Conservation (phyloP, 2,888 invertebrate species). For the Epiblema foenella region DNA sequence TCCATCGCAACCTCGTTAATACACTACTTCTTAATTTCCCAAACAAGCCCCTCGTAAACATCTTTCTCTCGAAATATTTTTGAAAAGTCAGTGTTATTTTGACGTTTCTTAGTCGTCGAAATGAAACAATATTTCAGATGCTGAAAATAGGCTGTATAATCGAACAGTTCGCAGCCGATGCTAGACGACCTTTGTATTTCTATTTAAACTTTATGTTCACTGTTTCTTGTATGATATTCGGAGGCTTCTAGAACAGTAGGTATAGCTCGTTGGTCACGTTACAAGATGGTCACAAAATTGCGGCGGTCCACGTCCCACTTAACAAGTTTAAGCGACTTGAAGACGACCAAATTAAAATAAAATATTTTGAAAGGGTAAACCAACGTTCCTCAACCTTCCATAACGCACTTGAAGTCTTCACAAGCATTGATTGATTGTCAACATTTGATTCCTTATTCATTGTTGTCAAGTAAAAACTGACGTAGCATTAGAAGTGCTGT, state of each 20-base stretch:
- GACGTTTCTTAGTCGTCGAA: slow-evolving; percentile 3
- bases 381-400: background rate
- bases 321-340: no score
- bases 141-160: slow-evolving; percentile 21
- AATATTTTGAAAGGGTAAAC: no score
- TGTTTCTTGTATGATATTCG: background rate
- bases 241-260: slow-evolving; percentile 3
- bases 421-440: no score
- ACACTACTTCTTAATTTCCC: background rate
- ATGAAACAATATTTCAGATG: background rate
- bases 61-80: background rate
- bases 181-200: slow-evolving; percentile 1
- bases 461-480: no score
- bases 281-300: background rate
- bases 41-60: slow-evolving; percentile 13
- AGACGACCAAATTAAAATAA: no score
- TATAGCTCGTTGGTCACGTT: slow-evolving; percentile 2
- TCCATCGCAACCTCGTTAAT: background rate
- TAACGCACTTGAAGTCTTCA: no score
- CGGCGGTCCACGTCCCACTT: background rate
- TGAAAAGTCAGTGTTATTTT: background rate
- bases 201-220: slow-evolving; percentile 10
- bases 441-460: no score
- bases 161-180: background rate
- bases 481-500: no score